Evolutionary conservation across 2,888 invertebrate species (phyloP).

Genomic region (Iphiclides podalirius): DNA sequence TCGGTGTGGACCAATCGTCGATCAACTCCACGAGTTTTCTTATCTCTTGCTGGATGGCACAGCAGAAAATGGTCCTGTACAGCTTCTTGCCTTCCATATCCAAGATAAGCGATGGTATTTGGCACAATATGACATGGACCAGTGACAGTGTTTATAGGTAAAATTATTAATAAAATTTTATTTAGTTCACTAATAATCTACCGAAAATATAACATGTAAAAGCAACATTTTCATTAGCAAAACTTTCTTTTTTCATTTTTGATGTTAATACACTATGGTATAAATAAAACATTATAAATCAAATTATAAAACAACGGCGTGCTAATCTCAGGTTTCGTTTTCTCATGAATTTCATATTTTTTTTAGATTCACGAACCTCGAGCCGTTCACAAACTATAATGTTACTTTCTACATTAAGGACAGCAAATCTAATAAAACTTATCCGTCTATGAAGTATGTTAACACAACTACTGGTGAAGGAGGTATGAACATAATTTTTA

Average conservation of each 20-base stretch:
- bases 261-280: too few species aligned
- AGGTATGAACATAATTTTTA: too few species aligned
- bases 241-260: too few species aligned
- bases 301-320: too few species aligned
- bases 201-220: neutral
- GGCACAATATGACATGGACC: conserved; percentile 82
- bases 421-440: conserved; percentile 77
- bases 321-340: too few species aligned
- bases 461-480: conserved; percentile 85
- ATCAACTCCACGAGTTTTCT: conserved; percentile 82
- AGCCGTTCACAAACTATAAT: conserved; percentile 88
- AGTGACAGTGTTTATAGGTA: conserved; percentile 74
- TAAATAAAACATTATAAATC: too few species aligned
- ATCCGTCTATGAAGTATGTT: conserved; percentile 83
- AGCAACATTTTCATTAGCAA: neutral
- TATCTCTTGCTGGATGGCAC: conserved; percentile 82
- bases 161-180: conserved; percentile 21
- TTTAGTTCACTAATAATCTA: neutral
- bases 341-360: neutral
- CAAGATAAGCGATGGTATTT: conserved; percentile 71
- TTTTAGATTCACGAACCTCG: conserved; percentile 80
- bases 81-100: conserved; percentile 86
- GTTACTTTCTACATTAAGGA: conserved; percentile 87
- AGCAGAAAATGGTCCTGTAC: conserved; percentile 61
- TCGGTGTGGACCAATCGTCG: conserved; percentile 83